Evolutionary conservation across 2,888 invertebrate genomes (phyloP).

Genomic region (Theodoxus fluviatilis): DNA sequence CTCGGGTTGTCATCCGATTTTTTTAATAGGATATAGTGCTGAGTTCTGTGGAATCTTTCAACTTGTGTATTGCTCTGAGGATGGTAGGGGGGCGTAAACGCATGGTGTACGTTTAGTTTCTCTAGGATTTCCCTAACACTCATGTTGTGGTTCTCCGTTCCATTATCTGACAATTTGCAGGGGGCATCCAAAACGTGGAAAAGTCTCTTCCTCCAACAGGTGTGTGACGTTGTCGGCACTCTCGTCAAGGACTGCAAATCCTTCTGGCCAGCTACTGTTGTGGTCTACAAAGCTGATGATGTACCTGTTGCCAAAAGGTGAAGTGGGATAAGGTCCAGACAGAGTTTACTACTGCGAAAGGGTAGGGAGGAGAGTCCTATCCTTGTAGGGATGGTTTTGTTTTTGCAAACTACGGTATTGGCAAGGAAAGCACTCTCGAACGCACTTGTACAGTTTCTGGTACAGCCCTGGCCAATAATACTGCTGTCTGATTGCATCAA

Average conservation of each 20-base stretch:
- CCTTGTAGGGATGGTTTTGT: conserved; percentile 20
- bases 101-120: conserved; percentile 15
- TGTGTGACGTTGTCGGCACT: conserved; percentile 29
- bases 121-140: conserved; percentile 23
- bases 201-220: conserved; percentile 32
- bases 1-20: conserved; percentile 8
- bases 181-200: conserved; percentile 29
- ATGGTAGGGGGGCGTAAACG: conserved; percentile 19
- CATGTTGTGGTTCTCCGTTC: conserved; percentile 25
- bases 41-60: conserved; percentile 24
- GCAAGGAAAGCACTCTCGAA: conserved; percentile 20
- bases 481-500: conserved; percentile 15
- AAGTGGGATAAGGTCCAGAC: conserved; percentile 27
- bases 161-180: conserved; percentile 29
- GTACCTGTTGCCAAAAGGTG: conserved; percentile 27
- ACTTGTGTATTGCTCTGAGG: conserved; percentile 22
- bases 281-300: conserved; percentile 19
- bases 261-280: conserved; percentile 30
- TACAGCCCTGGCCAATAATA: conserved; percentile 26
- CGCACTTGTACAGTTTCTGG: conserved; percentile 18
- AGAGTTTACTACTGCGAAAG: conserved; percentile 26
- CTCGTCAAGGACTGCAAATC: conserved; percentile 32
- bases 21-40: conserved; percentile 21
- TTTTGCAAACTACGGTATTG: conserved; percentile 4
- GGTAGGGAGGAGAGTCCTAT: conserved; percentile 20